These are phyloP conservation scores for Microctenopoma steveboyesi DNA, from an alignment of 2,797 vertebrate species.

Conservation along the genomic window DNA sequence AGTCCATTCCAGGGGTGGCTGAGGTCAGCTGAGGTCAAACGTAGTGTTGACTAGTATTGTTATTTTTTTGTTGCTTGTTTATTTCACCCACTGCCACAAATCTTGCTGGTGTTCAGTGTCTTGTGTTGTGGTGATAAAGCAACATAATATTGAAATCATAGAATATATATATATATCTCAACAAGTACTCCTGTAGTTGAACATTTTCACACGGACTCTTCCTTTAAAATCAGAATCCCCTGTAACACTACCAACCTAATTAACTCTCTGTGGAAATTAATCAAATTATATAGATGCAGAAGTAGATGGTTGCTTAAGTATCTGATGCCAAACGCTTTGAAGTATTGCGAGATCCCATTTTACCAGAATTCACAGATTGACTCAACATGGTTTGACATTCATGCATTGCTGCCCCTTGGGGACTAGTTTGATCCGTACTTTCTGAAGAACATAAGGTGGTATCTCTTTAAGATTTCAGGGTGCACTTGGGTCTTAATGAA, in stretches of 20 bases:
- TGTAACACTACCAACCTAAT: not conserved
- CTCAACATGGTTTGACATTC: conserved; percentile 11
- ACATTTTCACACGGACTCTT: too few relatives aligned
- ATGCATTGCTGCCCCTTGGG: not conserved
- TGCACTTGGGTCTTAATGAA: conserved; percentile 23
- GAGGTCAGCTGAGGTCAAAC: too few relatives aligned
- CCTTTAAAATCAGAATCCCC: not conserved
- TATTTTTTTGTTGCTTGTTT: too few relatives aligned
- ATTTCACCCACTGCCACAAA: too few relatives aligned
- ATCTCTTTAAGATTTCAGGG: conserved; percentile 12
- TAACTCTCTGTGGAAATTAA: not conserved
- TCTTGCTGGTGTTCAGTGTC: too few relatives aligned
- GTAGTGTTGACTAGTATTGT: too few relatives aligned
- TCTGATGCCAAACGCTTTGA: not conserved
- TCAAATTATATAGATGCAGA: not conserved
- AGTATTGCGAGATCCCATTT: not conserved
- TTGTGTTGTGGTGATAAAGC: too few relatives aligned
- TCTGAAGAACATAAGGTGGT: not conserved
- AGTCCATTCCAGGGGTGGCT: too few relatives aligned
- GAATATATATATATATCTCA: too few relatives aligned
- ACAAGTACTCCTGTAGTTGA: too few relatives aligned
- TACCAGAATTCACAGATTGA: not conserved
- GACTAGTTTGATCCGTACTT: not conserved
- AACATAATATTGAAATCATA: too few relatives aligned
- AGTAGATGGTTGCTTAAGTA: not conserved